These are phyloP conservation scores for Drosophila meridiana DNA, from an alignment of 2,888 invertebrate species.

Conservation along the genomic window DNA sequence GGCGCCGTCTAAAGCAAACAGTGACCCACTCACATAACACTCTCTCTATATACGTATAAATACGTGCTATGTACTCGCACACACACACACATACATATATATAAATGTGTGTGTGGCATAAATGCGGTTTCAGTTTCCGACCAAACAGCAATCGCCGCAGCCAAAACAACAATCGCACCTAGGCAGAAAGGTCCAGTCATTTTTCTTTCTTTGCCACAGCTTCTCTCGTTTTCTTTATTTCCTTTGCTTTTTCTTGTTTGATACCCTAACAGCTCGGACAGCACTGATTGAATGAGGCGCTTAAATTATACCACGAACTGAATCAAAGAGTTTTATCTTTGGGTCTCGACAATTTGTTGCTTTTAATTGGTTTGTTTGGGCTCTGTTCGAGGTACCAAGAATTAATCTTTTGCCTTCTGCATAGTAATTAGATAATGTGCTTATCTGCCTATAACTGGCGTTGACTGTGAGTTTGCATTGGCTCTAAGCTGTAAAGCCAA, in stretches of 20 bases:
- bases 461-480: too few species aligned
- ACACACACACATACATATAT: slow-evolving; percentile 7
- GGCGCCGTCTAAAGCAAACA: slow-evolving; percentile 37
- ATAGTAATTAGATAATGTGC: background rate
- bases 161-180: slow-evolving; percentile 53
- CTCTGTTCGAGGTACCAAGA: background rate
- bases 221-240: slow-evolving; percentile 17
- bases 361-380: background rate
- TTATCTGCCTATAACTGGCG: too few species aligned
- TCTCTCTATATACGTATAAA: slow-evolving; percentile 13
- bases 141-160: slow-evolving; percentile 51
- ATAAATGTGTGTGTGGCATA: slow-evolving; percentile 27
- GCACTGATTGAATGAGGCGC: background rate
- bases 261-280: slow-evolving; percentile 9
- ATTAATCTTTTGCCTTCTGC: background rate
- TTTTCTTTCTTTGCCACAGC: slow-evolving; percentile 48
- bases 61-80: slow-evolving; percentile 1
- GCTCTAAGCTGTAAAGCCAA: too few species aligned
- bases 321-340: background rate
- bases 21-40: slow-evolving; percentile 13
- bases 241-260: background rate
- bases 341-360: background rate
- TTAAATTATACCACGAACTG: background rate
- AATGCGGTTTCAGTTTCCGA: slow-evolving; percentile 73
- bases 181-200: slow-evolving; percentile 41